Evolutionary conservation across 2,113 vertebrate genomes (phyloP), one percentile per base, ranked within the genome.

Genomic region (Rhea americana): DNA sequence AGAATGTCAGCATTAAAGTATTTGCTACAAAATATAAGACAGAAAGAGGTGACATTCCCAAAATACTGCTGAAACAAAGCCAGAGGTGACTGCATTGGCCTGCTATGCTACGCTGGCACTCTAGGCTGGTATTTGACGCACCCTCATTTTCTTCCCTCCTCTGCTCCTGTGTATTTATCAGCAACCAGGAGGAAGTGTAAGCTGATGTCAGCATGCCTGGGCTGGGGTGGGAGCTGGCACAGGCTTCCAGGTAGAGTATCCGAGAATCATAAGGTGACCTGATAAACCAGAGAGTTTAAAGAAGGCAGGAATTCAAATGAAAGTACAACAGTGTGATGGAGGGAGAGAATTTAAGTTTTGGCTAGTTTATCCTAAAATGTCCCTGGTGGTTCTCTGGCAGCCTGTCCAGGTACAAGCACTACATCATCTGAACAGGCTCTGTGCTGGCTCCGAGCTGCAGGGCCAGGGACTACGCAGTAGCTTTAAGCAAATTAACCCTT

Each of bases 71-170:
- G 85, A 94, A 93, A n/a, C 18, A 83, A 84, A 88, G 87, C 70
- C 94, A 93, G 56, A 26, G 25, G 48, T 95, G 82, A 88, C 91
- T 90, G 82, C 87, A 96, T 51, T 55, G 88, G 61, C 73, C 80
- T 90, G 87, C 87, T 95, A 59, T 82, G 77, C n/a, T 58, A 51
- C 65, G 59, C 73, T 96, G 85, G 80, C 85, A 82, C 65, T 87
- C 56, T 4, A 50, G 53, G 17, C 51, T 56, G 61, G 24, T 78
- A 62, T 67, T 79, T 84, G 76, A 67, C 74, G 56, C 53, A 88
- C 78, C 80, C 74, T 9, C 14, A 71, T 58, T 67, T 53, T 77
- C 39, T 55, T 94, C 93, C 89, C 75, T 93, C 56, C 88, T 82
- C 79, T 55, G 9, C 3, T 28, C 37, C 71, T 37, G 32, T 88